Evolutionary conservation across 2,888 invertebrate species (phyloP).

Genomic region (Neoitamus cyanurus): DNA sequence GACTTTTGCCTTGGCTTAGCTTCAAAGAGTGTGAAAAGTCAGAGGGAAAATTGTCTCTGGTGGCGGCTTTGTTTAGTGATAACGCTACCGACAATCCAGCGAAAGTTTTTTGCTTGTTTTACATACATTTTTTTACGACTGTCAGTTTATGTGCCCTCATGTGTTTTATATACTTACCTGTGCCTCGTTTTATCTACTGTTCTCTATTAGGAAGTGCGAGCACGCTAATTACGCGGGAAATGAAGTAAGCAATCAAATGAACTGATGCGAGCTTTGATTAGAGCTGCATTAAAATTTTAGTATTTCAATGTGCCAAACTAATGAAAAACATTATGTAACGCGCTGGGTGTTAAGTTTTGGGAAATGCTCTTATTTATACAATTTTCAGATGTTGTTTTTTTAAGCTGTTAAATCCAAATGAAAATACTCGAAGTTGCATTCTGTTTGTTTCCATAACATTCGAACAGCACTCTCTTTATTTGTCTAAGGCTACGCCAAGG

Average conservation of each 20-base stretch:
- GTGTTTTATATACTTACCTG: background rate
- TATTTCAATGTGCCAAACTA: background rate
- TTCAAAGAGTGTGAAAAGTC: constrained; percentile 11
- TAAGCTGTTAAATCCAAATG: background rate
- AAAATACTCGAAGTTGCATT: background rate
- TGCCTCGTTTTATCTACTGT: background rate
- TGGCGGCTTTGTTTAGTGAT: constrained; percentile 12
- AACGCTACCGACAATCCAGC: background rate
- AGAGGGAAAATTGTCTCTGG: background rate
- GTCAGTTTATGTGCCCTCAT: background rate
- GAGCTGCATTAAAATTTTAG: background rate
- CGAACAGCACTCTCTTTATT: too few relatives aligned
- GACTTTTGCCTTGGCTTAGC: background rate
- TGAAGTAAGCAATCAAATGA: background rate
- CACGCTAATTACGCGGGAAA: background rate
- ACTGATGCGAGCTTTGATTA: background rate
- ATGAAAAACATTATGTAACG: background rate
- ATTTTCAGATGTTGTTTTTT: background rate
- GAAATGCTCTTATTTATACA: background rate
- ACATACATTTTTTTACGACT: background rate
- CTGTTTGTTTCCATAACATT: too few relatives aligned
- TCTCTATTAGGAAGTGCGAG: too few relatives aligned
- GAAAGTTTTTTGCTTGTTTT: background rate
- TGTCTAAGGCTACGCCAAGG: too few relatives aligned
- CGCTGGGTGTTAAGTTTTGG: background rate